phyloP scores from a whole-genome alignment of 2,797 vertebrate species.

The Taenioides sp. region DNA sequence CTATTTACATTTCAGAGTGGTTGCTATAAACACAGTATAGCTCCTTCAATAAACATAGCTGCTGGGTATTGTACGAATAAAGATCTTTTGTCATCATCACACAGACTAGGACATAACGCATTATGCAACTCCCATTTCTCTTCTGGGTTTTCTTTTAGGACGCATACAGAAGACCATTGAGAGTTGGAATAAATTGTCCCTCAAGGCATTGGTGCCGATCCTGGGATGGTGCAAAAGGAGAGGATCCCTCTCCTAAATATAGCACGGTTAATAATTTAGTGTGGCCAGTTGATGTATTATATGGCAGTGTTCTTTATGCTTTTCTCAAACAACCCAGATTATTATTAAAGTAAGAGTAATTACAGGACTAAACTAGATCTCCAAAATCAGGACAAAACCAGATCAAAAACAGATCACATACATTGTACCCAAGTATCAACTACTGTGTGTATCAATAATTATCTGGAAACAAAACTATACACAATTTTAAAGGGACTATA shows the following conservation, averaged over 20 bases:
- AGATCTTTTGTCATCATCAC: slow-evolving; percentile 34
- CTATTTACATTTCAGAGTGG: slow-evolving; percentile 71
- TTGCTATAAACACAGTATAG: slow-evolving; percentile 62
- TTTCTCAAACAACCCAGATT: not conserved
- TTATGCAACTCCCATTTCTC: slow-evolving; percentile 57
- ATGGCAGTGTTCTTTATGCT: not conserved
- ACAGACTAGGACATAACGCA: slow-evolving; percentile 29
- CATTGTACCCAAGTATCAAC: too few relatives aligned
- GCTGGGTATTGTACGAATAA: slow-evolving; percentile 40
- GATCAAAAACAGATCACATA: too few relatives aligned
- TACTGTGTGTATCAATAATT: too few relatives aligned
- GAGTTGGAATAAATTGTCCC: slow-evolving; percentile 22
- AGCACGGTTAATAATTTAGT: not conserved
- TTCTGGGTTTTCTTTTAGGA: slow-evolving; percentile 52
- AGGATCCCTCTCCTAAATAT: not conserved
- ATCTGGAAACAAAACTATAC: too few relatives aligned
- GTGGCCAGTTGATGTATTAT: not conserved
- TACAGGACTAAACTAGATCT: not conserved
- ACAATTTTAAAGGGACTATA: too few relatives aligned
- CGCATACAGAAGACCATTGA: slow-evolving; percentile 36
- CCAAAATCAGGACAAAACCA: not conserved
- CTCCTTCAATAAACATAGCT: slow-evolving; percentile 46
- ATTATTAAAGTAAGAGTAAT: not conserved
- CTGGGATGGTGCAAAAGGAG: not conserved
- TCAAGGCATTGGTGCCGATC: slow-evolving; percentile 11